Base-by-base conservation (phyloP, 2,113 vertebrate genomes). In the Dolichotis patagonum region DNA sequence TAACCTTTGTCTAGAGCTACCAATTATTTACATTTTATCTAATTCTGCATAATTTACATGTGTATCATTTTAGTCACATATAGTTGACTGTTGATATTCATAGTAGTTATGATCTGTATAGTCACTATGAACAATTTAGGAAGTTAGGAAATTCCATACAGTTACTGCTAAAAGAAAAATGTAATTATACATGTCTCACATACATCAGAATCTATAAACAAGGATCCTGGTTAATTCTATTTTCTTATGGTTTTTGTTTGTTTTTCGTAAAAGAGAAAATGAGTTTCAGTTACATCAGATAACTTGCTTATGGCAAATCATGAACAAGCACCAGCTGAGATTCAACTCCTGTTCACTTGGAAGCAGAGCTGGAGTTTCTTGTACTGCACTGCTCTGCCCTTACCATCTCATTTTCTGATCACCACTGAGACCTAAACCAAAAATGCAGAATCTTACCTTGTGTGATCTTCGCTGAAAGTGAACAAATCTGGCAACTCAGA, bases 141-240 rank as follows among this genome's bases (percentile, higher is more conserved):
- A 16, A 88, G 63, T 89, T 96, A 49, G 38, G 58, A 7, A 73
- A 91, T 96, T 67, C 22, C 49, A 24, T 94, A 81, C 49, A n/a
- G 77, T 82, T 96, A 17, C 35, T 96, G 19, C 92, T 93, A 85
- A 54, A 35, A 32, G 20, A 90, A 77, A 73, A 77, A 77, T 56
- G 56, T 56, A 56, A 54, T 54, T 54, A 80, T 38, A 73, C 58
- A 58, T 87, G 26, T 54, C 30, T 85, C 49, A 90, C 52, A 43
- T 73, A 81, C 26, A 85, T 90, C 49, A 90, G 88, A 85, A 88
- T 95, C 58, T 87, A 73, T 83, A 93, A 96, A 41, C 56, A 91
- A 35, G 46, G 90, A 54, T 60, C n/a, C 17, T 75, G 22, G 30
- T 90, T 71, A 73, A 14, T 56, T 77, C 92, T 87, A 7, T 81